These are phyloP conservation scores for Drosophila kepulauana DNA, from an alignment of 1,140 invertebrate genomes.

Conservation along the genomic window DNA sequence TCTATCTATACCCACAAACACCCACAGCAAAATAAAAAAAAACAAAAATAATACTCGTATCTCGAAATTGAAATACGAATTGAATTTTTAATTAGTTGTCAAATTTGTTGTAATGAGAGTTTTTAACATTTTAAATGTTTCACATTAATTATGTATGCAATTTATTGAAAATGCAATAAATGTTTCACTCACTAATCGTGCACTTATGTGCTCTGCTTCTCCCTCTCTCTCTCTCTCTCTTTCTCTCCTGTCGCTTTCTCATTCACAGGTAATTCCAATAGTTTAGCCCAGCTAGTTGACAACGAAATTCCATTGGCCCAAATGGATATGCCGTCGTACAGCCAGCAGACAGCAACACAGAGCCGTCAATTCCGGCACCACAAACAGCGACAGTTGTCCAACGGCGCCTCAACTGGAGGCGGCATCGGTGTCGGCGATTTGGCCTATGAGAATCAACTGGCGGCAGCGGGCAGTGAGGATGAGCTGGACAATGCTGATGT, in stretches of 20 bases:
- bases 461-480: conserved; percentile 67
- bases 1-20: conserved; percentile 19
- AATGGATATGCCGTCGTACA: conserved; percentile 77
- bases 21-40: conserved; percentile 38
- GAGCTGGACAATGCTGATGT: conserved; percentile 73
- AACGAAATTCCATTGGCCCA: conserved; percentile 88
- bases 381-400: conserved; percentile 65
- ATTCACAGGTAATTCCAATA: conserved; percentile 87
- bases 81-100: conserved; percentile 80
- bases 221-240: conserved; percentile 19
- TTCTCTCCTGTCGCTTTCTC: conserved; percentile 30
- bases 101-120: conserved; percentile 78
- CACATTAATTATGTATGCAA: conserved; percentile 60
- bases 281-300: conserved; percentile 88
- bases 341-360: conserved; percentile 68
- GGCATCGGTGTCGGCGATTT: conserved; percentile 37
- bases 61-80: conserved; percentile 70
- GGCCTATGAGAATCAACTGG: conserved; percentile 74
- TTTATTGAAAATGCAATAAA: conserved; percentile 24
- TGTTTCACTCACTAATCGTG: conserved; percentile 31
- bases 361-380: conserved; percentile 74
- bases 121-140: conserved; percentile 73
- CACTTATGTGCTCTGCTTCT: conserved; percentile 16
- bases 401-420: conserved; percentile 34
- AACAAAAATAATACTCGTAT: conserved; percentile 49